Evolutionary conservation across 2,888 invertebrate species (phyloP).

Genomic region (Amitus sp.): DNA sequence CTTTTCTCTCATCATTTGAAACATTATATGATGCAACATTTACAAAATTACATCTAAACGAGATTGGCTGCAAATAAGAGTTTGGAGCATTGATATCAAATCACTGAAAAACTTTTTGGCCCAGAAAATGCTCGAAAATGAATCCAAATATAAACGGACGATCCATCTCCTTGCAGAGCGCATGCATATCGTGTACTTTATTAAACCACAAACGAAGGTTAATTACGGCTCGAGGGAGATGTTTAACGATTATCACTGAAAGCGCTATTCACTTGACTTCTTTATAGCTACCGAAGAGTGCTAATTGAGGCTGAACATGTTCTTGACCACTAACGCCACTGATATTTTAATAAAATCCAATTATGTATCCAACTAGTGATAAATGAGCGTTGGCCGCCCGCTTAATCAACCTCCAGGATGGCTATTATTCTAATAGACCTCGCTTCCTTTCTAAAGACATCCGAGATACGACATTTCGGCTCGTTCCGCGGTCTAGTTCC

Average conservation of each 20-base stretch:
- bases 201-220: background rate
- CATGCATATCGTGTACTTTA: background rate
- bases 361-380: background rate
- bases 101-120: too few species aligned
- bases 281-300: conserved; percentile 6
- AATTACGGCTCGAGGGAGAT: background rate
- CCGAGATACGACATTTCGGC: too few species aligned
- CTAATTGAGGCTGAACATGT: conserved; percentile 5
- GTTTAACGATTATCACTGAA: conserved; percentile 4
- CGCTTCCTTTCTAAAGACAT: too few species aligned
- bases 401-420: background rate
- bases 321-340: conserved; percentile 1
- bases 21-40: too few species aligned
- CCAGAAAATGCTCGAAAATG: too few species aligned
- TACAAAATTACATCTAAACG: too few species aligned
- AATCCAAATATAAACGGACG: background rate
- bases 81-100: too few species aligned
- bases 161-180: background rate
- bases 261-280: conserved; percentile 5
- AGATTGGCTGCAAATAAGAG: too few species aligned
- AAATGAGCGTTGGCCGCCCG: background rate
- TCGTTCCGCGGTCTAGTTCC: background rate
- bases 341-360: conserved; percentile 6
- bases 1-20: too few species aligned
- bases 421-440: too few species aligned